Conservation (phyloP, 2,113 vertebrate genomes). For the Pitta sordida region DNA sequence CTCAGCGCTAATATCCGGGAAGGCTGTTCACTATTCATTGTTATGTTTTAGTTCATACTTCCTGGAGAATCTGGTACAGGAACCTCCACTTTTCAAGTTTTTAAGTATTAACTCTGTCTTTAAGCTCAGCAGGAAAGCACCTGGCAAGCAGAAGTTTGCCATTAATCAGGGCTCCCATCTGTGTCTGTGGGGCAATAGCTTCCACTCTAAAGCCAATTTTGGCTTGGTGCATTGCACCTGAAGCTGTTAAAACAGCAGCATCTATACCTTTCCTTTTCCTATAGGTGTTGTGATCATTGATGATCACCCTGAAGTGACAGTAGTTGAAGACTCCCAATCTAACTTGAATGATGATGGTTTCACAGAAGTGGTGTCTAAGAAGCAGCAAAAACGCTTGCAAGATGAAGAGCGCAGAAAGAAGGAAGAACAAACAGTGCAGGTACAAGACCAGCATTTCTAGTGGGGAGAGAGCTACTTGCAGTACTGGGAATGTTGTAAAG, state of each 20-base stretch:
- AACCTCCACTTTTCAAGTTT: background rate
- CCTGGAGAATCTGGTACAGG: background rate
- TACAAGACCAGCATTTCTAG: conserved; percentile 49
- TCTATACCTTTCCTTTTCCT: conserved; percentile 26
- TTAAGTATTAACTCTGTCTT: background rate
- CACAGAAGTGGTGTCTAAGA: conserved; percentile 97
- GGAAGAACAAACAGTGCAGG: conserved; percentile 94
- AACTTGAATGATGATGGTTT: conserved; percentile 94
- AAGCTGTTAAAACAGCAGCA: conserved; percentile 34
- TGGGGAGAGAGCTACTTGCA: background rate
- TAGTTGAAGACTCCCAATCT: conserved; percentile 93
- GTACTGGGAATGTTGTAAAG: background rate
- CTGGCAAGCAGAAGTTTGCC: background rate
- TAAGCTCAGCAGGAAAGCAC: background rate
- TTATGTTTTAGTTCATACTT: background rate
- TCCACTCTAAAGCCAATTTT: background rate
- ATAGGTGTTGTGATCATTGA: conserved; percentile 98
- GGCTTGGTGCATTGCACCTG: background rate
- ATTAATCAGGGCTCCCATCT: background rate
- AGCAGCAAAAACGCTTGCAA: conserved; percentile 97
- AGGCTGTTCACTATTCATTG: background rate
- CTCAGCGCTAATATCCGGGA: background rate
- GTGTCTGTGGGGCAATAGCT: background rate
- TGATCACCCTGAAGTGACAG: conserved; percentile 98
- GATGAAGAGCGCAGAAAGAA: conserved; percentile 97